Percentiles rank a stretch among this genome's conserved stretches.
Conservation (phyloP, 2,113 vertebrate species). For the Dicerorhinus sumatrensis region DNA sequence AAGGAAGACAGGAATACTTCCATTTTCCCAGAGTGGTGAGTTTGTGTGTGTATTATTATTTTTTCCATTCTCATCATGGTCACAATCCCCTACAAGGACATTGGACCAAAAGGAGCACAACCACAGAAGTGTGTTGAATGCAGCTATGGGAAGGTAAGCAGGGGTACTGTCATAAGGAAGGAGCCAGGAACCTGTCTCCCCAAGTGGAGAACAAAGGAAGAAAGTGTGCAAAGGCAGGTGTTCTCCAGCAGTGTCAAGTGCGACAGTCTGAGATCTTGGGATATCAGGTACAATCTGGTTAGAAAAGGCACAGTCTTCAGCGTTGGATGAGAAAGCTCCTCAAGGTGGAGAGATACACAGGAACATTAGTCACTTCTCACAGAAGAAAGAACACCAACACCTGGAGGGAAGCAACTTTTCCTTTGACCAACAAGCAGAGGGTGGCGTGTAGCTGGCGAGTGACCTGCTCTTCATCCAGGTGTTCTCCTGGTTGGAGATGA, state of each 20-base stretch:
- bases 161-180: too few relatives aligned
- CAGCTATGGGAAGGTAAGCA: too few relatives aligned
- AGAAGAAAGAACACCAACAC: too few relatives aligned
- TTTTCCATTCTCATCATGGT: not conserved
- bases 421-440: not conserved
- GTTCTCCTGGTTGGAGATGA: not conserved
- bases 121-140: not conserved
- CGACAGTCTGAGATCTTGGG: not conserved
- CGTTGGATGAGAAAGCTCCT: not conserved
- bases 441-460: fast-evolving
- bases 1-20: not conserved
- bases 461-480: not conserved
- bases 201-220: too few relatives aligned
- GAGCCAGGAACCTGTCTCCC: too few relatives aligned
- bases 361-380: not conserved
- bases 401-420: not conserved
- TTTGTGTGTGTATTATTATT: too few relatives aligned
- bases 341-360: not conserved
- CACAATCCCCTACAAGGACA: not conserved
- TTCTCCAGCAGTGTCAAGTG: fast-evolving
- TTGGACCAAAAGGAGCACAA: not conserved
- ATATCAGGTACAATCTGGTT: not conserved
- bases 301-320: not conserved
- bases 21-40: not conserved
- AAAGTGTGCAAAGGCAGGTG: not conserved